Percentiles rank a stretch among this genome's conserved stretches.
Evolutionary conservation across 2,797 vertebrate species (phyloP).

Genomic region (Carcharodon carcharias): DNA sequence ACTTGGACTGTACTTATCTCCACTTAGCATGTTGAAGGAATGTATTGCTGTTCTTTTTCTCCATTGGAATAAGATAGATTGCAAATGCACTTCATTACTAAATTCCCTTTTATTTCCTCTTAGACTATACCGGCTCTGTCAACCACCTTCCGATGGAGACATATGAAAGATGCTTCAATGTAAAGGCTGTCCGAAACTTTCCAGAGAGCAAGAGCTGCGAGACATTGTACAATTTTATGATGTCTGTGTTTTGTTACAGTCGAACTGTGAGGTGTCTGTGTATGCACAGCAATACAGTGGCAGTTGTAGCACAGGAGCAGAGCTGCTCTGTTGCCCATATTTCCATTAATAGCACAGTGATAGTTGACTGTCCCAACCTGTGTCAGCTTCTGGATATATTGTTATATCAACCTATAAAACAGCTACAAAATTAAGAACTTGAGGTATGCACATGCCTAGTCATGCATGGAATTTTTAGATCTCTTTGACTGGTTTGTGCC

Average conservation of each 20-base stretch:
- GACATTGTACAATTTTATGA: not conserved
- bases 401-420: not conserved
- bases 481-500: not conserved
- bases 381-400: not conserved
- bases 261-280: not conserved
- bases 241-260: conserved; percentile 3
- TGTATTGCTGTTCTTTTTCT: not conserved
- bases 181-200: not conserved
- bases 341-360: not conserved
- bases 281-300: not conserved
- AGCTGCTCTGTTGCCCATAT: not conserved
- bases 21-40: not conserved
- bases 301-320: not conserved
- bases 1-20: not conserved
- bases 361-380: not conserved
- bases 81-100: not conserved
- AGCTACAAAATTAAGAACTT: not conserved
- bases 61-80: too few species aligned
- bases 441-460: too few species aligned
- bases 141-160: conserved; percentile 86
- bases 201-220: not conserved
- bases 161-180: conserved; percentile 53
- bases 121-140: conserved; percentile 88
- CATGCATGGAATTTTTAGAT: not conserved
- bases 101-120: conserved; percentile 39